Evolutionary conservation across 2,113 vertebrate species (phyloP).

Genomic region (Nipponia nippon): DNA sequence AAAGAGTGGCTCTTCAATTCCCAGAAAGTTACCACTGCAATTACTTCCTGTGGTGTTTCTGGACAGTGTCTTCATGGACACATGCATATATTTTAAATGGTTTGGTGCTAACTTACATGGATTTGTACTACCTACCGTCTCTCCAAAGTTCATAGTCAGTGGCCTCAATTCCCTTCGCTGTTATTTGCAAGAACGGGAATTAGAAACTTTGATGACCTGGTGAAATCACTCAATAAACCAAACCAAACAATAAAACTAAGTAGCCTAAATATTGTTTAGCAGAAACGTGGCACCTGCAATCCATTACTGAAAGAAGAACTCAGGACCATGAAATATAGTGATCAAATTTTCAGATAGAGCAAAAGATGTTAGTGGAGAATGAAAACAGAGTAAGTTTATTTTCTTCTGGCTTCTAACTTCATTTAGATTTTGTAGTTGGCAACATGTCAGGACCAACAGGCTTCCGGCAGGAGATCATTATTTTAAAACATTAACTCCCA

Average conservation of each 20-base stretch:
- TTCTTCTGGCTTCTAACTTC: constrained; percentile 47
- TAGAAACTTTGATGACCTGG: constrained; percentile 30
- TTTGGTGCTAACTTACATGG: not conserved
- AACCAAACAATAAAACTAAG: constrained; percentile 57
- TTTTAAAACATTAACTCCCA: constrained; percentile 52
- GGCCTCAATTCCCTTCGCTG: not conserved
- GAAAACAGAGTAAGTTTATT: constrained; percentile 21
- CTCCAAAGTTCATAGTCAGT: not conserved
- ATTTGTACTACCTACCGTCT: not conserved
- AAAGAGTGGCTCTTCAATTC: not conserved
- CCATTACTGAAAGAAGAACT: constrained; percentile 49
- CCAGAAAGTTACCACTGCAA: not conserved
- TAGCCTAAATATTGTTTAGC: constrained; percentile 46
- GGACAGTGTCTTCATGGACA: not conserved
- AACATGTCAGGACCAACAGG: constrained; percentile 17
- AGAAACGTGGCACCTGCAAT: constrained; percentile 38
- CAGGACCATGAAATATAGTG: not conserved
- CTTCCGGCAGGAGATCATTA: constrained; percentile 48
- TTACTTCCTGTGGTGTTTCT: not conserved
- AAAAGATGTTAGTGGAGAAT: not conserved
- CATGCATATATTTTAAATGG: not conserved
- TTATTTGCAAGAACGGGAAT: not conserved
- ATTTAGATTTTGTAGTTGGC: constrained; percentile 47
- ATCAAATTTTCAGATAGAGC: constrained; percentile 16
- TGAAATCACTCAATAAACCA: constrained; percentile 60